Conservation (phyloP, 2,113 vertebrate species). For the Porphyrio hochstetteri region DNA sequence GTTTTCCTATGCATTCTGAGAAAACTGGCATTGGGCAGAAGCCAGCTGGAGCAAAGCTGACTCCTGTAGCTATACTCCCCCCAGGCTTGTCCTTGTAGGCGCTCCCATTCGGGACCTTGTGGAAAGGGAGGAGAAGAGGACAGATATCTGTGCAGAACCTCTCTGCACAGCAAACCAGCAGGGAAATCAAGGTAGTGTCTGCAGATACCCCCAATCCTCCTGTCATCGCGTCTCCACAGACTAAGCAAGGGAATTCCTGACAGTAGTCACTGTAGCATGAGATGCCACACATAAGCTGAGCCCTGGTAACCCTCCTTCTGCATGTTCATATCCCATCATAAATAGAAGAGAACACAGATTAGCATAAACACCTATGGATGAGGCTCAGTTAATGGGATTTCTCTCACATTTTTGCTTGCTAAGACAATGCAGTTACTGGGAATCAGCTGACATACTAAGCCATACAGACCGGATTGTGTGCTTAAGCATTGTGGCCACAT, state of each 20-base stretch:
- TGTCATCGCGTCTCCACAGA: neutral
- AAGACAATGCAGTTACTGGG: neutral
- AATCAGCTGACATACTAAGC: neutral
- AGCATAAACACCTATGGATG: neutral
- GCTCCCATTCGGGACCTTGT: neutral
- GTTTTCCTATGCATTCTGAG: neutral
- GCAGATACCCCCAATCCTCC: neutral
- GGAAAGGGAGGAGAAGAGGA: neutral
- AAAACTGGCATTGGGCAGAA: neutral
- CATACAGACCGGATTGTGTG: neutral
- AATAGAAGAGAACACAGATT: neutral
- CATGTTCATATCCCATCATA: neutral
- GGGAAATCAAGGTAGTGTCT: conserved; percentile 27
- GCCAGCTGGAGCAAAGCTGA: neutral
- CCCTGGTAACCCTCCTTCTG: neutral
- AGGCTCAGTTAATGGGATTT: neutral
- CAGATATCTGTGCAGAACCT: neutral
- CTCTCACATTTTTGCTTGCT: neutral
- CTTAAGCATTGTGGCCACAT: neutral
- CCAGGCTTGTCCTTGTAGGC: neutral
- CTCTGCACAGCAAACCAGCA: neutral
- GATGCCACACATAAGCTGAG: neutral
- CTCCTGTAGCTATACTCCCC: neutral
- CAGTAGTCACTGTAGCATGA: conserved; percentile 35
- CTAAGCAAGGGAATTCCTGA: conserved; percentile 27